Evolutionary conservation across 2,797 vertebrate genomes (phyloP).

Genomic region (Xenops minutus): DNA sequence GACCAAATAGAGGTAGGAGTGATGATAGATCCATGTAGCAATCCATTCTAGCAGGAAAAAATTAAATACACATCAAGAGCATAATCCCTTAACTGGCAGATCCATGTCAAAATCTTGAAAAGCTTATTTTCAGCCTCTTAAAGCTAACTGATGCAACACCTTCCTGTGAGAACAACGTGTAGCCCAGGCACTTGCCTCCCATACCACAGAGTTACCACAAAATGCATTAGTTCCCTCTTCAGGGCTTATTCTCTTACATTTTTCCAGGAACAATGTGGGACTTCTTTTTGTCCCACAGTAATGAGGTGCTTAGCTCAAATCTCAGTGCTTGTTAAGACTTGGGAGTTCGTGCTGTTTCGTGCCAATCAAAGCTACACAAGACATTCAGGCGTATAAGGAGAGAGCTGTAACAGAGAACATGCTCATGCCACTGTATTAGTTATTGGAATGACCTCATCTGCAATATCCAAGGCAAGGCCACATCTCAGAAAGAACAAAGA

Average conservation of each 20-base stretch:
- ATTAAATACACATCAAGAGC: not conserved
- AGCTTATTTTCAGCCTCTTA: constrained; percentile 20
- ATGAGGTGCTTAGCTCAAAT: not conserved
- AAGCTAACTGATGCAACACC: not conserved
- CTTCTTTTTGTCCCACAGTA: not conserved
- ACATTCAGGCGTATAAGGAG: accelerated
- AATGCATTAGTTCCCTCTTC: not conserved
- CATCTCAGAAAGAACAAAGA: not conserved
- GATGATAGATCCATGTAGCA: not conserved
- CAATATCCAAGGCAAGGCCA: not conserved
- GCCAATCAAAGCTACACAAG: not conserved
- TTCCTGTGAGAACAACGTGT: not conserved
- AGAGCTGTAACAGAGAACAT: not conserved
- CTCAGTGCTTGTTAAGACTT: not conserved
- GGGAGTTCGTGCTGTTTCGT: not conserved
- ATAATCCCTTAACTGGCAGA: not conserved
- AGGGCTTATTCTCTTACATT: not conserved
- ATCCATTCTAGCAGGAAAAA: constrained; percentile 1
- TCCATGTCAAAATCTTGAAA: not conserved
- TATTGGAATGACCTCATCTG: not conserved
- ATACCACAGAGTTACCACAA: not conserved
- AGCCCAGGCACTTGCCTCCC: not conserved
- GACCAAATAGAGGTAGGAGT: constrained; percentile 28
- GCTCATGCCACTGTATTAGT: accelerated
- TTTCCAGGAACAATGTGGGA: not conserved